Base-by-base conservation (phyloP, 1,140 invertebrate genomes). In the Drosophila nebulosa region DNA sequence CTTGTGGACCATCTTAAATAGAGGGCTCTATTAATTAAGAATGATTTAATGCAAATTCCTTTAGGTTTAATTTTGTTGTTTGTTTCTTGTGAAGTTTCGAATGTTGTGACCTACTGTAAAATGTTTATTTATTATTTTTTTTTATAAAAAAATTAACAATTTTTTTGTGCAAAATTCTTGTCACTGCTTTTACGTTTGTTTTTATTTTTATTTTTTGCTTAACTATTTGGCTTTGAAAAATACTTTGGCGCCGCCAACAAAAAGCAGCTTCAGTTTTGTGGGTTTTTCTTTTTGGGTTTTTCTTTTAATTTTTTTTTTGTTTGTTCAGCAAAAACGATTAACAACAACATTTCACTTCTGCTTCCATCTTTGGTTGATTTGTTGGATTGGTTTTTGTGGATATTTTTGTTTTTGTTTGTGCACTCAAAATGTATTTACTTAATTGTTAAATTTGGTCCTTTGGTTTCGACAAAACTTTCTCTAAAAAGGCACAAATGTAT, bases 211-310 rank as follows among this genome's bases (percentile, higher is more conserved):
- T 60, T 16, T 52, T 67, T 86, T 74, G 79, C 85, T 89, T 89
- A 89, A 89, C 85, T 89, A 89, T 89, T 89, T 89, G 85, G 85
- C 85, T 89, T 89, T 85, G 73, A 89, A 78, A 74, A 89, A 89
- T 85, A 80, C 83, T 89, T 85, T 85, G 69, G 80, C 80, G 80
- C 80, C 72, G 52, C 52, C 52, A 55, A 30, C 57, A 65, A 79
- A 79, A 61, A 42, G 79, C 67, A 83, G 79, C 76, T 85, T 64
- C 50, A 75, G 60, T 74, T 75, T 79, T 64, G 36, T 60, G 68
- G 26, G 24, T 0, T 6, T 52, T 24, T 52, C 4, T 16, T 51
- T 14, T 39, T 53, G 46, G 35, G 68, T 63, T 67, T 64, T 12
- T 36, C 14, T 67, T 35, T 55, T 52, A 39, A 22, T 14, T 24